These are phyloP conservation scores for Sebastes vulpes DNA, from an alignment of 2,797 vertebrate species.

Conservation along the genomic window DNA sequence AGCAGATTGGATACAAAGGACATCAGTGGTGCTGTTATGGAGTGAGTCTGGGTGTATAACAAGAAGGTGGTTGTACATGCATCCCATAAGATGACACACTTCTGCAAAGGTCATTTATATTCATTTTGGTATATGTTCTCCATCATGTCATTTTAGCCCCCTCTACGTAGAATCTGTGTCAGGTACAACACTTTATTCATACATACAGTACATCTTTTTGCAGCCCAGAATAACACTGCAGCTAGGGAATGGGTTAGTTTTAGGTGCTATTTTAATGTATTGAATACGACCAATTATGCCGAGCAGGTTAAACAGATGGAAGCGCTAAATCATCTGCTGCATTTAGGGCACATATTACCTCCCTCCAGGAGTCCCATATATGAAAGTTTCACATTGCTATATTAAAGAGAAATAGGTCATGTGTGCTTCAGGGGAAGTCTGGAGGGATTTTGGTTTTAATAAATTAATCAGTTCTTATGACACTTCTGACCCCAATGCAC, in stretches of 20 bases:
- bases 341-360: conserved; percentile 38
- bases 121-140: not conserved
- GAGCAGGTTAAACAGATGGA: conserved; percentile 62
- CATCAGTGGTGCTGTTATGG: not conserved
- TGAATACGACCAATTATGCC: conserved; percentile 26
- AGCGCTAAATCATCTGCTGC: conserved; percentile 44
- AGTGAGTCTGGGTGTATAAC: not conserved
- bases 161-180: not conserved
- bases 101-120: conserved; percentile 29
- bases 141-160: not conserved
- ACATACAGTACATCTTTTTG: not conserved
- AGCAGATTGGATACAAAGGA: not conserved
- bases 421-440: conserved; percentile 34
- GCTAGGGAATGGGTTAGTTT: not conserved
- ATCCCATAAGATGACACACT: not conserved
- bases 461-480: conserved; percentile 38
- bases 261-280: conserved; percentile 26
- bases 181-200: not conserved
- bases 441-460: conserved; percentile 37
- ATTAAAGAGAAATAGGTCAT: conserved; percentile 58
- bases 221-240: not conserved
- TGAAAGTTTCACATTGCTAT: conserved; percentile 25
- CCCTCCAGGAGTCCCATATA: conserved; percentile 19
- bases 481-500: conserved; percentile 22
- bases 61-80: not conserved